Conservation (phyloP, 2,113 vertebrate species). For the Petaurus breviceps region DNA sequence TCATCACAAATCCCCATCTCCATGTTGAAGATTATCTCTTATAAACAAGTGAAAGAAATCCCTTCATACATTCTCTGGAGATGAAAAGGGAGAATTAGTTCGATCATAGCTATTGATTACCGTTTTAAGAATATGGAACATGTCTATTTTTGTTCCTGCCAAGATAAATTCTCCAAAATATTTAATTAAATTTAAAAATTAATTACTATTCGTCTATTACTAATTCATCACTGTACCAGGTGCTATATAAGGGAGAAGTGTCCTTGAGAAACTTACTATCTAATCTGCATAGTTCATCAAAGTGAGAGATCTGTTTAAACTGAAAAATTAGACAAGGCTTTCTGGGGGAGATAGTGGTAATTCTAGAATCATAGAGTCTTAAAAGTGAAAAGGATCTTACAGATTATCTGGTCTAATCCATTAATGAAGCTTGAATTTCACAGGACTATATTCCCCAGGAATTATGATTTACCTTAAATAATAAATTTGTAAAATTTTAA, state of each 20-base stretch:
- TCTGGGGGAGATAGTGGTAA: too few species aligned
- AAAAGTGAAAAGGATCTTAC: not conserved
- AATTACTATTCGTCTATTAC: not conserved
- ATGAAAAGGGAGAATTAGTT: not conserved
- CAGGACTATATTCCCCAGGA: not conserved
- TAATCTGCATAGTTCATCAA: not conserved
- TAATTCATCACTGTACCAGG: not conserved
- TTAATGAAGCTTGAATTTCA: not conserved
- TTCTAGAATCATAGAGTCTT: not conserved
- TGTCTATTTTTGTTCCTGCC: not conserved
- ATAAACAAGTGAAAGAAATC: not conserved
- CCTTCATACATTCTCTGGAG: not conserved
- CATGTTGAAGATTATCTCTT: not conserved
- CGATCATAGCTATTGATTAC: not conserved
- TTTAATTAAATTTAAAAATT: not conserved
- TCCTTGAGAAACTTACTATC: not conserved
- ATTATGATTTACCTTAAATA: not conserved
- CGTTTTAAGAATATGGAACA: not conserved
- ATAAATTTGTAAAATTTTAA: not conserved
- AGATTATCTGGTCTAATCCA: not conserved
- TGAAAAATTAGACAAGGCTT: not conserved
- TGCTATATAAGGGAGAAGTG: not conserved
- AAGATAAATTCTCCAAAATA: not conserved
- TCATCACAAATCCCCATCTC: not conserved
- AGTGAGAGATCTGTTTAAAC: not conserved